Base-by-base conservation (phyloP, 1,140 invertebrate genomes). In the Trichonephila clavipes region DNA sequence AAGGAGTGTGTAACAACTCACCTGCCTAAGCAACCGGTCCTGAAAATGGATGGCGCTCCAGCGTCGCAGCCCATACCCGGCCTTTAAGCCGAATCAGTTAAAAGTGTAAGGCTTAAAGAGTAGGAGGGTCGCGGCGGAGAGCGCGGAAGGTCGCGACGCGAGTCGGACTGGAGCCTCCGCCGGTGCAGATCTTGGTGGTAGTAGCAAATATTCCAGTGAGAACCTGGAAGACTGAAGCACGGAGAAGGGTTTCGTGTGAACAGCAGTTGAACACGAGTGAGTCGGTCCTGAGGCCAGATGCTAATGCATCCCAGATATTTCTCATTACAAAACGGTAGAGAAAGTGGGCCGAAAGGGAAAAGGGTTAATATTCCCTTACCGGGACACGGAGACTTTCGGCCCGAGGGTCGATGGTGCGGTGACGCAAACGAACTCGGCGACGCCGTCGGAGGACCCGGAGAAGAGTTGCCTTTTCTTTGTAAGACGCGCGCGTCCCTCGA, bases 21-120 rank as follows among this genome's bases (percentile, higher is more conserved):
- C 97, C 97, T 97, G 97, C 97, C 97, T 97, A 98, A 98, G 97
- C 96, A 97, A 97, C 97, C 97, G 97, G 97, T 97, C 97, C 97
- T 98, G 97, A 98, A 98, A 98, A 98, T 98, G 97, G 97, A 98
- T 97, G 97, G 97, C 97, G 97, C 97, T 97, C 95, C 97, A 98
- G 97, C 96, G 97, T 97, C 96, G 96, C 0, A 96, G 96, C 97
- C 96, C 97, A 83, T 97, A 97, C 97, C 96, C 96, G 95, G n/a
- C n/a, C n/a, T n/a, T n/a, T n/a, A n/a, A n/a, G n/a, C n/a, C n/a
- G n/a, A n/a, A n/a, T n/a, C n/a, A n/a, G n/a, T n/a, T n/a, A n/a
- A n/a, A n/a, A n/a, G n/a, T n/a, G n/a, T n/a, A n/a, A n/a, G n/a
- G n/a, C n/a, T n/a, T n/a, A n/a, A n/a, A n/a, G 96, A 97, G 97